Base-by-base conservation (phyloP, 2,113 vertebrate genomes). In the Pollimyrus isidori region DNA sequence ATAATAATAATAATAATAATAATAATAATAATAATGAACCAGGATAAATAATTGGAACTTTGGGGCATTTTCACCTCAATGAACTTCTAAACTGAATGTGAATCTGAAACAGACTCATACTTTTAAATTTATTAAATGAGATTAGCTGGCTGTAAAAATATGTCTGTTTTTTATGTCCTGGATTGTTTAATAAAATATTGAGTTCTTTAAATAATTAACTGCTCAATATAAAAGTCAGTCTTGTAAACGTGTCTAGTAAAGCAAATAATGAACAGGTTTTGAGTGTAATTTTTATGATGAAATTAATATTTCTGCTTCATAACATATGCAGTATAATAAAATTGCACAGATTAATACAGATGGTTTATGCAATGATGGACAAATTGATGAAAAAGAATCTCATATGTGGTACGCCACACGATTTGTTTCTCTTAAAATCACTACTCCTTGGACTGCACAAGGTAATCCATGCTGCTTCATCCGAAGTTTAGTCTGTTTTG, bases 261-360 rank as follows among this genome's bases (percentile, higher is more conserved):
- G 53, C 52, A 88, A 62, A 88, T 58, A 88, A 88, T 88, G 35
- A 45, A 23, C 53, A 56, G 53, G 87, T 45, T 69, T 88, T 48
- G 4, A 65, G 62, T 62, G 56, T n/a, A n/a, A 62, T 35, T 88
- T 88, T 88, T 62, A 45, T 45, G 56, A 69, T 69, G 49, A 42
- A 15, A 46, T 69, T 88, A 46, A 88, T 23, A 84, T 84, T 69
- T 69, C 62, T 69, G 39, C 23, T 86, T 86, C n/a, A 49, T 86
- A 86, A 86, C 4, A n/a, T 48, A 45, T 86, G 30, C 83, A 26
- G 83, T 86, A 49, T 86, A 86, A 86, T 49, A 50, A 86, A 86
- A 86, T 13, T 13, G 13, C 35, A 80, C 30, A 39, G 35, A 39
- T 80, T 80, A 80, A 21, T 19, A 50, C 19, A 86, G 83, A 26